Base-by-base conservation (phyloP, 2,888 invertebrate genomes). In the Abscondita cerata region DNA sequence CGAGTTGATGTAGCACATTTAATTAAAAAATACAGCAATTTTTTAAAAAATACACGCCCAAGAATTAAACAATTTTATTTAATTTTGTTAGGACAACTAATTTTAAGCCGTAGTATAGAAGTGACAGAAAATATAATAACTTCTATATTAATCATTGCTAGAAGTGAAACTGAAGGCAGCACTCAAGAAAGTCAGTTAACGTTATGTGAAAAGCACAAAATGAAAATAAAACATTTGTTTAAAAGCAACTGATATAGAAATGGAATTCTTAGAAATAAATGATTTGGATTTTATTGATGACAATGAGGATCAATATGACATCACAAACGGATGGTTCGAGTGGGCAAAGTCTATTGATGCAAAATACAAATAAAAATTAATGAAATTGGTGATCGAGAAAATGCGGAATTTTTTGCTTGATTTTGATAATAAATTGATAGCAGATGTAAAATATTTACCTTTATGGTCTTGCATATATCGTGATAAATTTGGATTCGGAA, bases 1-100 rank as follows among this genome's bases (percentile, higher is more conserved):
- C 41, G 58, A 1, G 52, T 52, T 8, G 58, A 58, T 25, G 58
- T 58, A 12, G 31, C 51, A 36, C 36, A 36, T 19, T 59, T 52
- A n/a, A 52, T 59, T 40, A 59, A 59, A 52, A 46, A n/a, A 46
- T 58, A 58, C 16, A 9, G 9, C n/a, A 41, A 13, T 20, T 52
- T 59, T 52, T 36, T 46, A 15, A 52, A 44, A 58, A 12, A 52
- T 3, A 8, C 16, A 15, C 8, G 3, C 4, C 9, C 33, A 19
- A 2, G 51, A 8, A 13, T 52, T 36, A 52, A 52, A 52, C 1
- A 3, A n/a, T 52, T 52, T 36, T 52, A 52, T 52, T 38, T 52
- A 38, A 2, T 6, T 8, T 18, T 40, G 11, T n/a, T 52, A 40
- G 44, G 52, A 12, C 25, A 52, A 25, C 47, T 59, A 34, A 59